phyloP scores from a whole-genome alignment of 2,113 vertebrate species.

The Poecile atricapillus region DNA sequence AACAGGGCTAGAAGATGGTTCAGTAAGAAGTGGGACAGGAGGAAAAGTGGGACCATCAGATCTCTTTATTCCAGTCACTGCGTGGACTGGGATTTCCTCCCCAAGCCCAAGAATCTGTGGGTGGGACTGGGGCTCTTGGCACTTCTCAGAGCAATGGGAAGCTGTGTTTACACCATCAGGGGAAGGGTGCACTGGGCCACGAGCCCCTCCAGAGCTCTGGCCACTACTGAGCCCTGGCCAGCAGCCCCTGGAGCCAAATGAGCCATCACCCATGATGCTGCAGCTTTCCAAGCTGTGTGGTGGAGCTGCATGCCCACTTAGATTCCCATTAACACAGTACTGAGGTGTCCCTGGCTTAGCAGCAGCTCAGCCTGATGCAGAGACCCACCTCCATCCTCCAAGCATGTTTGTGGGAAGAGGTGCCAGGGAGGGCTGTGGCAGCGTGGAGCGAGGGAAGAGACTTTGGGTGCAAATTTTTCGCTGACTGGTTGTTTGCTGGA shows the following conservation, averaged over 20 bases:
- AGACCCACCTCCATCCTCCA: not conserved
- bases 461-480: not conserved
- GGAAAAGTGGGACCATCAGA: not conserved
- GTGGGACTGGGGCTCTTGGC: not conserved
- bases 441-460: not conserved
- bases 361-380: not conserved
- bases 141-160: not conserved
- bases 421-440: not conserved
- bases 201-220: not conserved
- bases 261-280: not conserved
- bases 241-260: not conserved
- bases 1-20: not conserved
- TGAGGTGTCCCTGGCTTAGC: not conserved
- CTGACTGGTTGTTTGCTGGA: constrained; percentile 41
- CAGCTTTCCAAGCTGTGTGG: not conserved
- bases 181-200: fast-evolving
- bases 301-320: not conserved
- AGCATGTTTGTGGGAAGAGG: not conserved
- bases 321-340: not conserved
- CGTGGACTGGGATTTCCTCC: not conserved
- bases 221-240: fast-evolving
- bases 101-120: not conserved
- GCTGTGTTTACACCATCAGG: not conserved
- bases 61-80: not conserved
- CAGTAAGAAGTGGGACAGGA: not conserved